Base-by-base conservation (phyloP, 2,113 vertebrate species). In the Machaerirhynchus nigripectus region DNA sequence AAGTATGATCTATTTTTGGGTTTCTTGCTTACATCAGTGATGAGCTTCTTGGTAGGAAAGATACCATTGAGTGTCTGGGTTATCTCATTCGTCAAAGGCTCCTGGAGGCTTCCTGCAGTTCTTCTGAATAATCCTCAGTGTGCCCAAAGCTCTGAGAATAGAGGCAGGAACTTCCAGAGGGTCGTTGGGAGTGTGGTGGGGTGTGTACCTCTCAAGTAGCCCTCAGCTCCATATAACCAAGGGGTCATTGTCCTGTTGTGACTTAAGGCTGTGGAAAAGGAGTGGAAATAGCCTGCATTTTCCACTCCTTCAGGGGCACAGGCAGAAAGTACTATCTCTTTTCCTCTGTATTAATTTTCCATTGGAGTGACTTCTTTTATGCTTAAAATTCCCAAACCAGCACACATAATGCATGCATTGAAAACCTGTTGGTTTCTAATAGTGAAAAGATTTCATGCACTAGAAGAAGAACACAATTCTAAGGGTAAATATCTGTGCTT, bases 181-280 rank as follows among this genome's bases (percentile, higher is more conserved):
- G 7, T 3, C 0, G 0, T 5, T 2, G 4, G 7, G 6, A 53
- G 8, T 35, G 35, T 86, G 20, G 5, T 67, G 59, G 13, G 11
- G 17, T 9, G 57, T 1, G 1, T 37, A 23, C 7, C 31, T 47
- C 30, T 50, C 0, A 0, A 61, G 46, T 9, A 88, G 14, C 31
- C 17, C 14, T 53, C 44, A 53, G 22, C 27, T 76, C 28, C 11
- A 0, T 50, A 23, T 1, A 4, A 1, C 40, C 2, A 4, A n/a
- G 18, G 8, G 9, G 4, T 63, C 70, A 19, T 20, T 71, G 83
- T 20, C 49, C 49, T 65, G 1, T 55, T 4, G 7, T 77, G 46
- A 46, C 40, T 77, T 49, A 1, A 10, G 42, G 37, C 39, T 2
- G 0, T 55, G 52, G 30, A 70, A 74, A 39, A 81, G 16, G 31